These are phyloP conservation scores for Caenorhabditis sinica DNA, from an alignment of 2,888 invertebrate genomes.

Conservation along the genomic window DNA sequence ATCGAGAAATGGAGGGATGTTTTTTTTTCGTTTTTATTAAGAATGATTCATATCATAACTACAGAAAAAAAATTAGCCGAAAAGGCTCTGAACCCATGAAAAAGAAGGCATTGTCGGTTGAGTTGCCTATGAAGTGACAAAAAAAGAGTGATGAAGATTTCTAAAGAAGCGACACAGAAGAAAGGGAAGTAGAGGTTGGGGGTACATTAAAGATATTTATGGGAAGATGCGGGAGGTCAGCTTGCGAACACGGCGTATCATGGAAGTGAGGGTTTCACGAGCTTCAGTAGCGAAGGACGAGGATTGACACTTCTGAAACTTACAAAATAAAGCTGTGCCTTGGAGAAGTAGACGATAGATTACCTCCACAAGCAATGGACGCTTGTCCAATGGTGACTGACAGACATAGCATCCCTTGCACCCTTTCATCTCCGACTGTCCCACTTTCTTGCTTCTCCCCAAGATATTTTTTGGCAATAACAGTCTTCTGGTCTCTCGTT, in stretches of 20 bases:
- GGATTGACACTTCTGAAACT: not conserved
- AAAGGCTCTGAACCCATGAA: not conserved
- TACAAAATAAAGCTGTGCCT: not conserved
- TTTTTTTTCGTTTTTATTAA: no score
- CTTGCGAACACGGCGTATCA: not conserved
- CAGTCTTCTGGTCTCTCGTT: not conserved
- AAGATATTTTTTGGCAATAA: not conserved
- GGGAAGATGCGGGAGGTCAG: not conserved
- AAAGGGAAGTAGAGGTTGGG: not conserved
- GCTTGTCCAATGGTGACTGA: not conserved
- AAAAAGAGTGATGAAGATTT: not conserved
- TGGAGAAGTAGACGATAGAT: not conserved
- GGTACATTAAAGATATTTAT: not conserved
- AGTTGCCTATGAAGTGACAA: not conserved
- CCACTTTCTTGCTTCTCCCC: not conserved
- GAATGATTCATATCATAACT: not conserved
- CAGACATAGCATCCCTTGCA: not conserved
- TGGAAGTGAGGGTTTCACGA: not conserved
- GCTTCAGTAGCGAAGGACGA: not conserved
- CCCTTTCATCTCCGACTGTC: not conserved
- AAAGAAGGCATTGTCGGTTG: not conserved
- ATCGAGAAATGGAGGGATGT: no score
- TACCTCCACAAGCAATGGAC: not conserved
- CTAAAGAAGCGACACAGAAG: not conserved
- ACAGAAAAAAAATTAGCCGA: not conserved